Conservation (phyloP, 2,888 invertebrate genomes). For the Ectemnius continuus region DNA sequence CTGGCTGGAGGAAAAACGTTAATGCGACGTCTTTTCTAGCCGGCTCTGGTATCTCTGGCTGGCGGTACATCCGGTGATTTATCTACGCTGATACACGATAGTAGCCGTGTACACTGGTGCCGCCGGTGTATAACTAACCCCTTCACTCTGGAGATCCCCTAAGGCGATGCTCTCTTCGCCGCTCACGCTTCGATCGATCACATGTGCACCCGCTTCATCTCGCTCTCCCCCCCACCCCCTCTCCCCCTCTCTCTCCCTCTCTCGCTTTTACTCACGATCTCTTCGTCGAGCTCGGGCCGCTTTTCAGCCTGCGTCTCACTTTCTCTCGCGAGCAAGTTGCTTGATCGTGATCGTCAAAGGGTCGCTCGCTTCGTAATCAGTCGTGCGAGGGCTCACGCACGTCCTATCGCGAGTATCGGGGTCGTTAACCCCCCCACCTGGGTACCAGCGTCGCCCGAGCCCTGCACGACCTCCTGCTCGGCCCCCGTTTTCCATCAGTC, state of each 20-base stretch:
- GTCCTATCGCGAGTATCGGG: conserved; percentile 67
- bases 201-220: conserved; percentile 43
- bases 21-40: conserved; percentile 57
- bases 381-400: conserved; percentile 70
- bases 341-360: conserved; percentile 70
- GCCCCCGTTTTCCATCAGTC: conserved; percentile 5
- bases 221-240: conserved; percentile 28
- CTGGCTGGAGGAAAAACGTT: conserved; percentile 47
- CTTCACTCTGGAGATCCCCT: conserved; percentile 59
- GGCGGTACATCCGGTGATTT: conserved; percentile 63
- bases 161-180: conserved; percentile 68
- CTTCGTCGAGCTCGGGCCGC: conserved; percentile 17
- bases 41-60: conserved; percentile 33
- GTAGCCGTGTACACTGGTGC: conserved; percentile 56
- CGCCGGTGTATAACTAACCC: conserved; percentile 60
- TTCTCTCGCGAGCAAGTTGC: conserved; percentile 56
- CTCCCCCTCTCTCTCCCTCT: conserved; percentile 21
- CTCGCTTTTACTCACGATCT: conserved; percentile 17
- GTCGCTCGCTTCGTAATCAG: conserved; percentile 68
- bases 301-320: conserved; percentile 11
- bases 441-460: neutral
- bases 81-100: conserved; percentile 63
- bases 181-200: conserved; percentile 64
- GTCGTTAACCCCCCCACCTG: conserved; percentile 65
- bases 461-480: neutral